Evolutionary conservation across 1,140 invertebrate species (phyloP).

Genomic region (Eurosta solidaginis): DNA sequence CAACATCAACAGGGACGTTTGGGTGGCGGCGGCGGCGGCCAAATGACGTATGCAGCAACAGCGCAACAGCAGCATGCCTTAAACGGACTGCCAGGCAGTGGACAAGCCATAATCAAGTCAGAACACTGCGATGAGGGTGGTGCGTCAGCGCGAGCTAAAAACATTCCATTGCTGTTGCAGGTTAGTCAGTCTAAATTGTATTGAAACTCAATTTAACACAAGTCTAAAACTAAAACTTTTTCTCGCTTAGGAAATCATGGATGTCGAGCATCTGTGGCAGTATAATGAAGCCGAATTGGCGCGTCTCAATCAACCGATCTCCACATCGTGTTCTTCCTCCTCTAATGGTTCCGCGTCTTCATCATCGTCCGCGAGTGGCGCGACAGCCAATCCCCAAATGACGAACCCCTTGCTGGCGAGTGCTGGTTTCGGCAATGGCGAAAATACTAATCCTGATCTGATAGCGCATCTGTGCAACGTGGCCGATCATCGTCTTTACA

Average conservation of each 20-base stretch:
- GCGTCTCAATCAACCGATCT: slow-evolving; percentile 62
- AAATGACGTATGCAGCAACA: not conserved
- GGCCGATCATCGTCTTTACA: slow-evolving; percentile 93
- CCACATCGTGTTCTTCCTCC: slow-evolving; percentile 49
- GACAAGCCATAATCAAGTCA: slow-evolving; percentile 11
- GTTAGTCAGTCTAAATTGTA: slow-evolving; percentile 23
- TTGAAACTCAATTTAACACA: not conserved
- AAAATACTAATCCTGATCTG: slow-evolving; percentile 79
- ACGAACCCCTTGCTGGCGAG: slow-evolving; percentile 68
- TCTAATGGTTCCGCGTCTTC: slow-evolving; percentile 52
- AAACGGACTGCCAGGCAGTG: not conserved
- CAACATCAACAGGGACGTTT: slow-evolving; percentile 35
- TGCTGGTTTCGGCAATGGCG: slow-evolving; percentile 66
- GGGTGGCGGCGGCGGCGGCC: too few relatives aligned
- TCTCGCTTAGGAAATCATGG: slow-evolving; percentile 82
- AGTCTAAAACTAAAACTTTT: not conserved
- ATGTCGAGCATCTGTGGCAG: slow-evolving; percentile 92
- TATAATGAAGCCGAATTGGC: slow-evolving; percentile 76
- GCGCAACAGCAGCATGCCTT: slow-evolving; percentile 36
- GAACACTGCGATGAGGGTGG: slow-evolving; percentile 38
- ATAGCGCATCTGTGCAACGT: slow-evolving; percentile 89
- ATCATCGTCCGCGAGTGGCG: slow-evolving; percentile 45
- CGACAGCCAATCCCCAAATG: slow-evolving; percentile 57
- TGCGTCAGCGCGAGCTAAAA: slow-evolving; percentile 39
- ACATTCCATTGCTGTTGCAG: slow-evolving; percentile 49